These are phyloP conservation scores for Erythrolamprus reginae DNA, from an alignment of 2,113 vertebrate genomes.

Conservation along the genomic window DNA sequence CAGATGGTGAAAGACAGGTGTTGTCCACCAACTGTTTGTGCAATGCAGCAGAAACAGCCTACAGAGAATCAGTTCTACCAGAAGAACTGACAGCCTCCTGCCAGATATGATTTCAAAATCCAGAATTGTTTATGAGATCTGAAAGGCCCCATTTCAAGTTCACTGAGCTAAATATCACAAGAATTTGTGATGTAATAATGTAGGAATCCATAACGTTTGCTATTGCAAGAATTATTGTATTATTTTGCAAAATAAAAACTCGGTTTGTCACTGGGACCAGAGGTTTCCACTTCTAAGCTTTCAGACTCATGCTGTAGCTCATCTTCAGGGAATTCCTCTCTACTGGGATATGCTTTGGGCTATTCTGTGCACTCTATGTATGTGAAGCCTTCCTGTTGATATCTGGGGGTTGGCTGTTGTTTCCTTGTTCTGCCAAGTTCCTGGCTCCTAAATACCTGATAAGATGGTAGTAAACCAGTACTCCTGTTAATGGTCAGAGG, in stretches of 20 bases:
- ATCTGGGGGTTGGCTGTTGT: background rate
- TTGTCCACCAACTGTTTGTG: background rate
- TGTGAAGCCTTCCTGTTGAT: background rate
- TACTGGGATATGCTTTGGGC: background rate
- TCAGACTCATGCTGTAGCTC: background rate
- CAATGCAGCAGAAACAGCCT: conserved; percentile 3
- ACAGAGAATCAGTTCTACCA: background rate
- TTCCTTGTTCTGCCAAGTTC: background rate
- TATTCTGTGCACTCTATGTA: background rate
- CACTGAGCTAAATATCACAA: background rate
- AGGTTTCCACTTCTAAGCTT: background rate
- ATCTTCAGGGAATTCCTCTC: background rate
- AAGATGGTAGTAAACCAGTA: background rate
- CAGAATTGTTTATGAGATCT: background rate
- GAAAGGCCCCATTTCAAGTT: background rate
- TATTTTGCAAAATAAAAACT: background rate
- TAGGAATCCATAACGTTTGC: background rate
- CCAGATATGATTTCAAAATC: background rate
- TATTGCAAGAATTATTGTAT: background rate
- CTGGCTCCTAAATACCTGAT: background rate
- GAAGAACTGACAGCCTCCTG: background rate
- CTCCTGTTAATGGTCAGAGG: background rate
- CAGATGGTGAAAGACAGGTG: conserved; percentile 13
- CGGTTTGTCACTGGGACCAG: background rate
- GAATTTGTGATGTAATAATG: background rate